phyloP scores from a whole-genome alignment of 1,140 invertebrate species.

The Orchesella cincta region DNA sequence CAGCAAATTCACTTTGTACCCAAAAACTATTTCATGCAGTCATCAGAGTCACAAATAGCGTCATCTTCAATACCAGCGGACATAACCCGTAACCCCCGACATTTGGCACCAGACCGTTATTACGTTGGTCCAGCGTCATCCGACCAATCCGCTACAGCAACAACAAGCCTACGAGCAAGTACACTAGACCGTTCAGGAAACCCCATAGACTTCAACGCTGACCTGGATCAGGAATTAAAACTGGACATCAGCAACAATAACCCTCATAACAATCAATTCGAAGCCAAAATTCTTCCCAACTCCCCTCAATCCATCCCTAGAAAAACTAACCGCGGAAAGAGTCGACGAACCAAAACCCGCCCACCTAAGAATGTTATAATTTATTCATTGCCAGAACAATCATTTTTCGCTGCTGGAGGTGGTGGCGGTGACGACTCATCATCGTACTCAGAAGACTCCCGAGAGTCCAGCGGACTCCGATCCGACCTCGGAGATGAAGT shows the following conservation, averaged over 20 bases:
- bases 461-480: background rate
- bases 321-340: background rate
- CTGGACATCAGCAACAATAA: conserved; percentile 21
- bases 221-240: background rate
- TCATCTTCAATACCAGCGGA: background rate
- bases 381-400: conserved; percentile 14
- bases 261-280: conserved; percentile 11
- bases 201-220: background rate
- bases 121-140: background rate
- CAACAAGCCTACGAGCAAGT: background rate
- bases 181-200: conserved; percentile 18
- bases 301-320: background rate
- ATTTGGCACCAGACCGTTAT: conserved; percentile 19
- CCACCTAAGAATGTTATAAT: conserved; percentile 8
- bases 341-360: background rate
- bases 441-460: conserved; percentile 1
- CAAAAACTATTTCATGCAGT: conserved; percentile 1
- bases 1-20: conserved; percentile 23
- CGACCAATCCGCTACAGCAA: background rate
- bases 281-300: conserved; percentile 4
- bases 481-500: background rate
- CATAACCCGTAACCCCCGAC: background rate
- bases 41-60: background rate
- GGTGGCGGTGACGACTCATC: background rate
- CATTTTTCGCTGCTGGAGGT: conserved; percentile 1